Base-by-base conservation (phyloP, 2,113 vertebrate genomes). In the Xiphorhynchus elegans region DNA sequence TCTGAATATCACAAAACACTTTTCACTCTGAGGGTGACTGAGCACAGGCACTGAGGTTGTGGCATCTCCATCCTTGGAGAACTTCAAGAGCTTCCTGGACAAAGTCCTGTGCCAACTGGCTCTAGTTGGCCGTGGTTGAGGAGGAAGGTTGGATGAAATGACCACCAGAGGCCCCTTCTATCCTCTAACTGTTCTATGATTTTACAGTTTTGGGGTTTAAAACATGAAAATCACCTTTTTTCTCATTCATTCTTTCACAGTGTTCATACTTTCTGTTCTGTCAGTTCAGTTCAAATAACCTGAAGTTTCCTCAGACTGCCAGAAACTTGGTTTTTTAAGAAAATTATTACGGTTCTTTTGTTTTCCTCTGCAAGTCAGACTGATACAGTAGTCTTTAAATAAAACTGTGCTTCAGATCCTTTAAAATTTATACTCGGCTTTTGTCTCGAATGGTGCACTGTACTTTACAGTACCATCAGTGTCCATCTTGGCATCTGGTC, bases 21-120 rank as follows among this genome's bases (percentile, higher is more conserved):
- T 75, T 0, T 10, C 46, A 17, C 29, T 60, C 12, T 39, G 53
- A 25, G 18, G 14, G 7, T 67, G 33, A n/a, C 15, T 0, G 1
- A 73, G 14, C 33, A 39, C 53, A 60, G 52, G 23, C 47, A 35
- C 19, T 26, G 40, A 55, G 40, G 24, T 25, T 62, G 26, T 17
- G 19, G n/a, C 60, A 17, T 55, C 39, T 68, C 29, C 25, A 18
- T 47, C 11, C 47, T 35, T 16, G 33, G 40, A 31, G 35, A 35
- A 39, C 1, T 0, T 79, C 44, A 21, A 7, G 83, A 83, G 39
- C 7, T 10, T 2, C 7, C 49, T 82, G 66, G 6, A n/a, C 26
- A 6, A 0, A 5, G n/a, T 63, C 13, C 13, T 78, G 26, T 39
- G 26, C 47, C 64, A 23, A 14, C 29, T 14, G 7, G 5, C 55